Conservation (phyloP, 2,888 invertebrate genomes). For the Morpho achilles region DNA sequence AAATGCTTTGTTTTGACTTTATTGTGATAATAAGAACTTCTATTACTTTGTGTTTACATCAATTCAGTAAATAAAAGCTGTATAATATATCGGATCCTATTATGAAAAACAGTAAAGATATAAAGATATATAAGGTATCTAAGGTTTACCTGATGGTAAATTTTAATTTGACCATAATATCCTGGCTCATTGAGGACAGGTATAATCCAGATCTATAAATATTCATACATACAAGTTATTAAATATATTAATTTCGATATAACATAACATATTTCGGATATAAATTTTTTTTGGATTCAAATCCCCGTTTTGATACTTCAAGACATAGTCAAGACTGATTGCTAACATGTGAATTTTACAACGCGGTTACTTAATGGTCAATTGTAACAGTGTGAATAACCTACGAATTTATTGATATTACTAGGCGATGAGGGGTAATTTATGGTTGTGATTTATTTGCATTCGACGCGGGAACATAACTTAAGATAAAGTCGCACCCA, state of each 20-base stretch:
- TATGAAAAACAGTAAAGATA: background rate
- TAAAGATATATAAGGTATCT: too few species aligned
- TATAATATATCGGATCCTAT: background rate
- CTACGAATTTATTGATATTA: slow-evolving; percentile 38
- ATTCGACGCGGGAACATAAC: slow-evolving; percentile 23
- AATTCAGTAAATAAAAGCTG: background rate
- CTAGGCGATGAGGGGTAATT: slow-evolving; percentile 18
- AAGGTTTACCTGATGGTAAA: too few species aligned
- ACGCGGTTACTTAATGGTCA: background rate
- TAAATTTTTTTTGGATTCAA: background rate
- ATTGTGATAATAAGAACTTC: background rate
- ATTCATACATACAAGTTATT: background rate
- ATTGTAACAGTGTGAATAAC: slow-evolving; percentile 8
- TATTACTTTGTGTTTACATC: background rate
- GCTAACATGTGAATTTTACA: background rate
- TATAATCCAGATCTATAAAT: background rate
- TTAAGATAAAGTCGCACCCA: slow-evolving; percentile 13
- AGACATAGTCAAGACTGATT: background rate
- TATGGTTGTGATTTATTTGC: slow-evolving; percentile 22
- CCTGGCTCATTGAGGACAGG: too few species aligned
- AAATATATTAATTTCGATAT: background rate
- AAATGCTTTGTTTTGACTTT: background rate
- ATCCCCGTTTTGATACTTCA: background rate
- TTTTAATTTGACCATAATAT: too few species aligned
- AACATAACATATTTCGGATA: background rate